A percentile compares a stretch with the other conserved stretches of the same genome.
Conservation (phyloP, 1,140 invertebrate genomes). For the Agrypnia vestita region DNA sequence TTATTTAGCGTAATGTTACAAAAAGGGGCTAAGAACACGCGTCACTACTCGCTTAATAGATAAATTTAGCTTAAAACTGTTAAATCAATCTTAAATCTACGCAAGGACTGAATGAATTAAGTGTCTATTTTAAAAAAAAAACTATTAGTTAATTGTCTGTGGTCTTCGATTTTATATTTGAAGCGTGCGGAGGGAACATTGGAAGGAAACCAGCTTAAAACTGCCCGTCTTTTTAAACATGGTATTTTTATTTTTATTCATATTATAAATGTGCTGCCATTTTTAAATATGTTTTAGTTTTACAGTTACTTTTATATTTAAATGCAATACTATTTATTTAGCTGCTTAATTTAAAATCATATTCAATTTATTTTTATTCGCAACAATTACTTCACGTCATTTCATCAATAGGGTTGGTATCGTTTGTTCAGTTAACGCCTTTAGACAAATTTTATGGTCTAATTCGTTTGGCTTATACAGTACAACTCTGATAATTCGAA, state of each 20-base stretch:
- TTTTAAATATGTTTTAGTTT: too few relatives aligned
- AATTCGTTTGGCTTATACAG: neutral
- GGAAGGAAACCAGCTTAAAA: constrained; percentile 10
- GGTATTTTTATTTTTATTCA: neutral
- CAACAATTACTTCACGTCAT: too few relatives aligned
- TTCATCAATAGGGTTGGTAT: too few relatives aligned
- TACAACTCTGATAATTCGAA: too few relatives aligned
- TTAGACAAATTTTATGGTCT: neutral
- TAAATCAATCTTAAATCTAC: constrained; percentile 16
- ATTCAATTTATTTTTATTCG: too few relatives aligned
- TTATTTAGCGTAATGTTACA: neutral
- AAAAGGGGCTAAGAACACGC: neutral
- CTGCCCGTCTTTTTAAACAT: neutral
- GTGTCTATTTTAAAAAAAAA: neutral
- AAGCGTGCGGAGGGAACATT: too few relatives aligned
- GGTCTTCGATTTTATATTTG: neutral
- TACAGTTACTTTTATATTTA: too few relatives aligned
- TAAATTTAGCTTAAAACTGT: neutral
- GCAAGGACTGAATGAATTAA: constrained; percentile 1
- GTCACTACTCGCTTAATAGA: constrained; percentile 2
- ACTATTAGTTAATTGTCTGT: neutral
- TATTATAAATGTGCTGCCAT: too few relatives aligned
- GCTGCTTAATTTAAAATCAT: too few relatives aligned
- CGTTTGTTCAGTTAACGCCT: neutral
- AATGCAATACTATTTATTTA: too few relatives aligned